Conservation (phyloP, 2,797 vertebrate genomes). For the Tapera naevia region DNA sequence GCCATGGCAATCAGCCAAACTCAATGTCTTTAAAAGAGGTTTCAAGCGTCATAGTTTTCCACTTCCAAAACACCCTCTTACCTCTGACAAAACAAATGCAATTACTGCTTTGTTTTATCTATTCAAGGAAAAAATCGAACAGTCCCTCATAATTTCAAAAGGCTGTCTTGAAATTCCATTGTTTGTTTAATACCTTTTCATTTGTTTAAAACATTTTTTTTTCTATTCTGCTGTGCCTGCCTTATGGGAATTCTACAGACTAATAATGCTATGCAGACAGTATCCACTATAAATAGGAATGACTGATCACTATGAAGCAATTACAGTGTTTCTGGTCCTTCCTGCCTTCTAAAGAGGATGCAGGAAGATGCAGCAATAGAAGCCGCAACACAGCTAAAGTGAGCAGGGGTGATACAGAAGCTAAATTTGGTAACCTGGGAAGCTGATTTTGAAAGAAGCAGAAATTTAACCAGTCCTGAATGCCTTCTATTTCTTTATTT, state of each 20-base stretch:
- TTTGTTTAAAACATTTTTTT: not conserved
- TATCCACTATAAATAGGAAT: not conserved
- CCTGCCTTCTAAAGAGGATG: not conserved
- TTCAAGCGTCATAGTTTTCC: not conserved
- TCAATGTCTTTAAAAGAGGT: not conserved
- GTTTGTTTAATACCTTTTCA: not conserved
- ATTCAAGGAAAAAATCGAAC: not conserved
- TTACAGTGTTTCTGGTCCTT: not conserved
- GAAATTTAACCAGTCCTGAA: not conserved
- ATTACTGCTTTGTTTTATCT: not conserved
- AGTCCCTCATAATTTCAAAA: not conserved
- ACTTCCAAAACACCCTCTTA: not conserved
- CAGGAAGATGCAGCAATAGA: accelerated
- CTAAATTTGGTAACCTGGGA: not conserved
- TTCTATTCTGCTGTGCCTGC: not conserved
- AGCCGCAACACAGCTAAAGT: not conserved
- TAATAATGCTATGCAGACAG: conserved; percentile 9
- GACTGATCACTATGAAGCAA: not conserved
- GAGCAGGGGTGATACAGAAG: not conserved
- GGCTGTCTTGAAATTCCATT: not conserved
- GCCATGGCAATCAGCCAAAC: not conserved
- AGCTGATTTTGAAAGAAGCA: not conserved
- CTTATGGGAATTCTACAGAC: not conserved
- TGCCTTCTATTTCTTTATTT: not conserved
- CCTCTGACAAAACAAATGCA: not conserved